Conservation (phyloP, 2,888 invertebrate genomes). For the Thecophora atra region DNA sequence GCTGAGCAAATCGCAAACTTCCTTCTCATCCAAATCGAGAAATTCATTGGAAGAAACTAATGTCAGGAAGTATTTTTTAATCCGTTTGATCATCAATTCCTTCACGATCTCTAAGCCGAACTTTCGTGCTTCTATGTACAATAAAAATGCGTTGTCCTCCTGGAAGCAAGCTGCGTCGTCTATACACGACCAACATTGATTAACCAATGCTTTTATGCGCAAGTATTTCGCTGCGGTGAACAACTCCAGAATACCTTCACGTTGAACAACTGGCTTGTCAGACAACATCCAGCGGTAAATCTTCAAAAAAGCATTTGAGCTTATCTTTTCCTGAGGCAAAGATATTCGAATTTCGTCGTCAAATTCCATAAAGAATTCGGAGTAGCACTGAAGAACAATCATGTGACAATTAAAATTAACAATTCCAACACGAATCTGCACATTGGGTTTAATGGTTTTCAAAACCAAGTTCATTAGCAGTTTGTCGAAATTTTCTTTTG, state of each 20-base stretch:
- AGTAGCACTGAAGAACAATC: slow-evolving; percentile 62
- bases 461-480: slow-evolving; percentile 51
- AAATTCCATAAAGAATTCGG: slow-evolving; percentile 59
- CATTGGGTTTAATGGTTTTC: slow-evolving; percentile 50
- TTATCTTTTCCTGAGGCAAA: slow-evolving; percentile 64
- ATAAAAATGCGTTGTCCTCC: slow-evolving; percentile 79
- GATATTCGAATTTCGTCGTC: slow-evolving; percentile 51
- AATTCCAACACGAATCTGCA: slow-evolving; percentile 51
- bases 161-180: slow-evolving; percentile 75
- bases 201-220: slow-evolving; percentile 77
- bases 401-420: slow-evolving; percentile 56
- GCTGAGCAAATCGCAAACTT: slow-evolving; percentile 73
- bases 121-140: slow-evolving; percentile 72
- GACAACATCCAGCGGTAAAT: slow-evolving; percentile 88
- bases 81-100: slow-evolving; percentile 69
- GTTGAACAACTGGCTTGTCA: slow-evolving; percentile 72
- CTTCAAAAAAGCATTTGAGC: slow-evolving; percentile 73
- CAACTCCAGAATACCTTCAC: slow-evolving; percentile 77
- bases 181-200: slow-evolving; percentile 82
- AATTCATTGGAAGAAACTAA: slow-evolving; percentile 81
- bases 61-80: slow-evolving; percentile 79
- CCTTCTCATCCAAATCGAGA: slow-evolving; percentile 73
- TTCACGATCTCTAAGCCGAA: slow-evolving; percentile 61
- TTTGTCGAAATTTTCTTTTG: slow-evolving; percentile 50
- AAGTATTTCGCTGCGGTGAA: slow-evolving; percentile 78